Conservation (phyloP, 2,113 vertebrate species). For the Zosterops pallidus region DNA sequence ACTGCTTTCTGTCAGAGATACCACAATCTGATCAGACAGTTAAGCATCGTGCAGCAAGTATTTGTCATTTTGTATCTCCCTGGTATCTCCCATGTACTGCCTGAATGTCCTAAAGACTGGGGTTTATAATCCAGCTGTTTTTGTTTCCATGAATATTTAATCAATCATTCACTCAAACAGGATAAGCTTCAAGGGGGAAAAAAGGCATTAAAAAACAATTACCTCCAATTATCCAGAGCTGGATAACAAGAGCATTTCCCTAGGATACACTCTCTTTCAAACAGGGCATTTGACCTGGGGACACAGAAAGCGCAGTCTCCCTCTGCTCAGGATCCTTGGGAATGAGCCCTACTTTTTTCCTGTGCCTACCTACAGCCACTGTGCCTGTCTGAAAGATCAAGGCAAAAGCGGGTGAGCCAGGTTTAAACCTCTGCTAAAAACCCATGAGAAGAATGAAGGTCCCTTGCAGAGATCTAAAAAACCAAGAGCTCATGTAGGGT, state of each 20-base stretch:
- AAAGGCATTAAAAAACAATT: neutral
- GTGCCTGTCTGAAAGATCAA: neutral
- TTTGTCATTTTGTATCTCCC: neutral
- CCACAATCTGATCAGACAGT: accelerated
- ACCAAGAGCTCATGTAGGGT: neutral
- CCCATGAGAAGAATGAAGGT: neutral
- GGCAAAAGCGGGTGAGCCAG: neutral
- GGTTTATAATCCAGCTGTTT: neutral
- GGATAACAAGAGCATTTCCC: neutral
- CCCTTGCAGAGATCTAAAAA: neutral
- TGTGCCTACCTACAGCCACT: neutral
- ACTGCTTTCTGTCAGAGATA: neutral
- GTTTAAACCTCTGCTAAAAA: slow-evolving; percentile 16
- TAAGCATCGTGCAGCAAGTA: neutral
- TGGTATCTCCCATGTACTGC: neutral
- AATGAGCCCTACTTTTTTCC: neutral
- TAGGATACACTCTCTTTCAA: neutral
- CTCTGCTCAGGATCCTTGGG: neutral
- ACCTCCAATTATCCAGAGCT: neutral
- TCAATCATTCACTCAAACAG: neutral
- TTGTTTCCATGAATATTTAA: neutral
- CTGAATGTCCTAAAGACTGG: neutral
- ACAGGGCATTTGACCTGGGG: neutral
- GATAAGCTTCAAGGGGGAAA: neutral
- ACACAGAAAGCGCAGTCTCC: neutral